A percentile compares a stretch with the other conserved stretches of the same genome.
These are phyloP conservation scores for Rhincodon typus DNA, from an alignment of 2,797 vertebrate species.

Conservation along the genomic window DNA sequence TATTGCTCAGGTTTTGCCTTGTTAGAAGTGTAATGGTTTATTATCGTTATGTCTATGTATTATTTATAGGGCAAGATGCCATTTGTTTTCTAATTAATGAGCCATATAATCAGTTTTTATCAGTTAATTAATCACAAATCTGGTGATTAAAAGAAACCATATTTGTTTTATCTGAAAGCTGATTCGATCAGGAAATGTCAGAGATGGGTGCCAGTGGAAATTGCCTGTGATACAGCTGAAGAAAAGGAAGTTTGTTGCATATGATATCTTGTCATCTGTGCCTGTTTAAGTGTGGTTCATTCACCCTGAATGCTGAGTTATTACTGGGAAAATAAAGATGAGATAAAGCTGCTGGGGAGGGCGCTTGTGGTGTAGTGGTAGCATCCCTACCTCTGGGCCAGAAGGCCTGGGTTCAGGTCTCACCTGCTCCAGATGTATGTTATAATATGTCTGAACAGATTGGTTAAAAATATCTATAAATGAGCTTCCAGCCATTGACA, in stretches of 20 bases:
- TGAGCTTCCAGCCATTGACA: not conserved
- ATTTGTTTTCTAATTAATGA: not conserved
- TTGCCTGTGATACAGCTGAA: not conserved
- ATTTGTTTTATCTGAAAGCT: no score
- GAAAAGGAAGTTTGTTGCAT: not conserved
- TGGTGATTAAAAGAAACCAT: not conserved
- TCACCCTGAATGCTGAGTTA: not conserved
- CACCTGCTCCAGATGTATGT: no score
- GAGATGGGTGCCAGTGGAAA: not conserved
- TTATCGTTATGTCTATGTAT: not conserved
- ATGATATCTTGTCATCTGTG: not conserved
- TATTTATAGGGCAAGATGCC: not conserved
- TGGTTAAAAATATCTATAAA: no score
- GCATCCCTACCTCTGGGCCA: no score
- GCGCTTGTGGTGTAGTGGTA: no score
- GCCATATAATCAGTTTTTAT: not conserved
- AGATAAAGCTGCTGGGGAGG: not conserved
- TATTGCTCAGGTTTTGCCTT: not conserved
- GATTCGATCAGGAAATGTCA: not conserved
- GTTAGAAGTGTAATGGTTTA: not conserved
- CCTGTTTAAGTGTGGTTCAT: not conserved
- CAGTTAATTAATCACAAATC: not conserved
- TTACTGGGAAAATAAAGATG: not conserved
- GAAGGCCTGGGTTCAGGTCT: no score
- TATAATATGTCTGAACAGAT: no score